Percentiles rank a stretch among this genome's conserved stretches.
Evolutionary conservation across 1,140 invertebrate genomes (phyloP).

Genomic region (Gryon sp.): DNA sequence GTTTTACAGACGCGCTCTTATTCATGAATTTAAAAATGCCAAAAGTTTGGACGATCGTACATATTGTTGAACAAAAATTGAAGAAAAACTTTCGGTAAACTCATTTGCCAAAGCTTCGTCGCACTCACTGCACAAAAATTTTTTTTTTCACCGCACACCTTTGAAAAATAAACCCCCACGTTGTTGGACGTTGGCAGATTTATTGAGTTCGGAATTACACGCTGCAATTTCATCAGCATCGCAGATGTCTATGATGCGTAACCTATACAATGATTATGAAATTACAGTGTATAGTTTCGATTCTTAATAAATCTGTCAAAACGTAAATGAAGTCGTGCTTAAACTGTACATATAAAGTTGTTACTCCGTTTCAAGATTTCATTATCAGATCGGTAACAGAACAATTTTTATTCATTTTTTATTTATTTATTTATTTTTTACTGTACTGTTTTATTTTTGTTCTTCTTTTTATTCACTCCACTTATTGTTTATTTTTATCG

Average conservation of each 20-base stretch:
- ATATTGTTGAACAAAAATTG: constrained; percentile 11
- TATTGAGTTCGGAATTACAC: constrained; percentile 36
- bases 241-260: constrained; percentile 46
- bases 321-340: constrained; percentile 26
- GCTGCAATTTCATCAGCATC: constrained; percentile 39
- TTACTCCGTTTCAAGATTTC: constrained; percentile 11
- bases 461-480: too few relatives aligned
- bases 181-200: constrained; percentile 38
- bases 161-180: constrained; percentile 30
- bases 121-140: constrained; percentile 5
- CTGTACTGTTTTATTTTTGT: too few relatives aligned
- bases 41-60: constrained; percentile 17
- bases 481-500: too few relatives aligned
- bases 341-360: constrained; percentile 3
- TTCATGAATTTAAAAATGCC: constrained; percentile 24
- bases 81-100: constrained; percentile 31
- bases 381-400: too few relatives aligned
- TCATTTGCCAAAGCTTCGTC: constrained; percentile 30
- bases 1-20: constrained; percentile 14
- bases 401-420: too few relatives aligned
- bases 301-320: constrained; percentile 53
- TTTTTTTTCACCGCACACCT: too few relatives aligned
- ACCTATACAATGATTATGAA: constrained; percentile 41
- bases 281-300: constrained; percentile 39
- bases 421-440: too few relatives aligned